phyloP scores from a whole-genome alignment of 64 coral and sea anemone genomes.

The Acropora yongei region DNA sequence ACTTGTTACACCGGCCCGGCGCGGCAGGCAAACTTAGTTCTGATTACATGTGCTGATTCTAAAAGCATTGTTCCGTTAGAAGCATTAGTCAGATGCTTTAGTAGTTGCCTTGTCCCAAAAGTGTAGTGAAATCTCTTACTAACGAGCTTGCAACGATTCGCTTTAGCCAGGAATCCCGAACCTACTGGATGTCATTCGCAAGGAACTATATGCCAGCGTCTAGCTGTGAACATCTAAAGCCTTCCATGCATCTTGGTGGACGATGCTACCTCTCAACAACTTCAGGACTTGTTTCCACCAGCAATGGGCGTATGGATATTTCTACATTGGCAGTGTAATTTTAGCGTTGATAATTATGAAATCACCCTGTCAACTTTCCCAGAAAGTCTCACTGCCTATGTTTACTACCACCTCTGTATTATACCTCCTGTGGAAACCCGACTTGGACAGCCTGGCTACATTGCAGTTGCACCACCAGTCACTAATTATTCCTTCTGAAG shows the following conservation, averaged over 20 bases:
- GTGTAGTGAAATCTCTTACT: conserved; percentile 32
- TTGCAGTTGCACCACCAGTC: background rate
- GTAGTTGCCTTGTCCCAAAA: conserved; percentile 27
- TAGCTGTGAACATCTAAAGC: conserved; percentile 8
- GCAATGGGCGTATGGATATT: background rate
- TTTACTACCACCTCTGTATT: background rate
- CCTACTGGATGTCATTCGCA: conserved; percentile 25
- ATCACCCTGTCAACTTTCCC: conserved; percentile 16
- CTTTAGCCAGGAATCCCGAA: conserved; percentile 57
- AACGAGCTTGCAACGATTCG: conserved; percentile 47
- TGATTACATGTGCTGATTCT: background rate
- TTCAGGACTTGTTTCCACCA: conserved; percentile 21
- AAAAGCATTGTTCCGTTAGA: background rate
- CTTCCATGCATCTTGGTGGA: conserved; percentile 43
- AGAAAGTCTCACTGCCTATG: conserved; percentile 39
- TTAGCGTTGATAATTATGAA: conserved; percentile 34
- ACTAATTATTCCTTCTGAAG: background rate
- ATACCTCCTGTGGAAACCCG: background rate
- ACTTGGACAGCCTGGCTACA: background rate
- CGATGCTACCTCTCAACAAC: conserved; percentile 57
- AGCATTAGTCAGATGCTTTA: conserved; percentile 19
- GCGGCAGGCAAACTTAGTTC: background rate
- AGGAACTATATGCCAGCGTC: conserved; percentile 18
- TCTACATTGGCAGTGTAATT: conserved; percentile 50
- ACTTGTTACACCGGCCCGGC: background rate